Conservation (phyloP, 2,888 invertebrate species). For the Tetranychus piercei region DNA sequence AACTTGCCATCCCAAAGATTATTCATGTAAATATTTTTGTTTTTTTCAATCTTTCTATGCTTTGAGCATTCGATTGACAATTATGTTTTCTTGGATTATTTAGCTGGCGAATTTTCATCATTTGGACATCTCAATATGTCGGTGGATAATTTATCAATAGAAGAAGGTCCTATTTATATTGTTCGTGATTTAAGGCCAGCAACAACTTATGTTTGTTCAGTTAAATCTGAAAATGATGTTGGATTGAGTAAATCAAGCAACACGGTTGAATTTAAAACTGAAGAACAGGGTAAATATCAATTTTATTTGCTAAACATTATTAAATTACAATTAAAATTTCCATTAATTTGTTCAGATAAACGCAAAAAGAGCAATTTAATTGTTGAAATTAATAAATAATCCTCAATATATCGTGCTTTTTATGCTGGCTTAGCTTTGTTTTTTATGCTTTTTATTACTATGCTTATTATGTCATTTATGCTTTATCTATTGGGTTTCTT, state of each 20-base stretch:
- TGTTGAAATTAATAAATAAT: no score
- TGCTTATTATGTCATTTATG: no score
- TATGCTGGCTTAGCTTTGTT: no score
- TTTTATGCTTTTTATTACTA: no score
- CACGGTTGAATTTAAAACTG: slow-evolving; percentile 29
- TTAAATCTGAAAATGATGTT: slow-evolving; percentile 32
- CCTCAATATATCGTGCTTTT: no score
- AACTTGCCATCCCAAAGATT: slow-evolving; percentile 13
- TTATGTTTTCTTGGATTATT: background rate
- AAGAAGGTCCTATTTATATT: slow-evolving; percentile 25
- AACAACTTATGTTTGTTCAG: slow-evolving; percentile 30
- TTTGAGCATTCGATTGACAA: background rate
- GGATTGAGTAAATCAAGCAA: slow-evolving; percentile 31
- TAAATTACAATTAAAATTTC: background rate
- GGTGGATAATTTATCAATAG: slow-evolving; percentile 3
- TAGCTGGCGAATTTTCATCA: slow-evolving; percentile 9
- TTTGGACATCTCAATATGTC: slow-evolving; percentile 13
- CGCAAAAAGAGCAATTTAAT: no score
- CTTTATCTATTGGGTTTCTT: no score
- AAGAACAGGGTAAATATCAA: slow-evolving; percentile 31
- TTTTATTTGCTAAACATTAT: slow-evolving; percentile 1
- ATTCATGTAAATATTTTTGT: background rate
- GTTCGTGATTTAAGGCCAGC: slow-evolving; percentile 35
- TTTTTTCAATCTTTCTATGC: background rate
- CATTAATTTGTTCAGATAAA: no score